phyloP scores from a whole-genome alignment of 2,797 vertebrate genomes.

The Hyperoplus lanceolatus region DNA sequence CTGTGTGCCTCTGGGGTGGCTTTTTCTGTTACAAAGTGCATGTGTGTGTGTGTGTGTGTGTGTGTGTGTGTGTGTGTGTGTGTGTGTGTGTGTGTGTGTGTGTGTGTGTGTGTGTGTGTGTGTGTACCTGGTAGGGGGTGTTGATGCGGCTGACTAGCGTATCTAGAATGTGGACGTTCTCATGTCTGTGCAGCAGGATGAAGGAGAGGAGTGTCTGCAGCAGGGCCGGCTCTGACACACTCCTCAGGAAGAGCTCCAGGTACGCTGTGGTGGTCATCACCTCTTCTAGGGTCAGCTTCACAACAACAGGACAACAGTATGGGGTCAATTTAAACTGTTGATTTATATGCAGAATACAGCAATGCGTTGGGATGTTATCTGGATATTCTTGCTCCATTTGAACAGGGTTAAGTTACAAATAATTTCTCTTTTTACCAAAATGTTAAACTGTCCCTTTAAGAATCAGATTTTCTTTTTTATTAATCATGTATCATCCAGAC shows the following conservation, averaged over 20 bases:
- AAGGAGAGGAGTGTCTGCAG: constrained; percentile 97
- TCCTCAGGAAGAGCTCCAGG: constrained; percentile 95
- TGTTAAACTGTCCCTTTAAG: too few species aligned
- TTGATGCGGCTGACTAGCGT: constrained; percentile 97
- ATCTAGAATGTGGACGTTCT: constrained; percentile 95
- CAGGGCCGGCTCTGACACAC: constrained; percentile 92
- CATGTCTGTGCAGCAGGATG: constrained; percentile 93
- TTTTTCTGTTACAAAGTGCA: constrained; percentile 1
- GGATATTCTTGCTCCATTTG: not conserved
- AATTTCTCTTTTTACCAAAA: too few species aligned
- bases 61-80: constrained; percentile 3
- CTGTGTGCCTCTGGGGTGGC: constrained; percentile 8
- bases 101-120: not conserved
- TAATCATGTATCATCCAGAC: not conserved
- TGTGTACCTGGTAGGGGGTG: constrained; percentile 93
- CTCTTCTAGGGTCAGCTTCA: constrained; percentile 94
- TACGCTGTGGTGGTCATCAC: constrained; percentile 98
- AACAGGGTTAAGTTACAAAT: not conserved
- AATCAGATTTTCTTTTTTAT: not conserved
- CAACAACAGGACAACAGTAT: not conserved
- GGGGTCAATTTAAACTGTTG: not conserved
- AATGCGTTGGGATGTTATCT: not conserved
- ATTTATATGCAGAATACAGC: not conserved
- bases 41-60: not conserved
- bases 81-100: constrained; percentile 2